Conservation (phyloP, 1,140 invertebrate genomes). For the Linepithema humile region DNA sequence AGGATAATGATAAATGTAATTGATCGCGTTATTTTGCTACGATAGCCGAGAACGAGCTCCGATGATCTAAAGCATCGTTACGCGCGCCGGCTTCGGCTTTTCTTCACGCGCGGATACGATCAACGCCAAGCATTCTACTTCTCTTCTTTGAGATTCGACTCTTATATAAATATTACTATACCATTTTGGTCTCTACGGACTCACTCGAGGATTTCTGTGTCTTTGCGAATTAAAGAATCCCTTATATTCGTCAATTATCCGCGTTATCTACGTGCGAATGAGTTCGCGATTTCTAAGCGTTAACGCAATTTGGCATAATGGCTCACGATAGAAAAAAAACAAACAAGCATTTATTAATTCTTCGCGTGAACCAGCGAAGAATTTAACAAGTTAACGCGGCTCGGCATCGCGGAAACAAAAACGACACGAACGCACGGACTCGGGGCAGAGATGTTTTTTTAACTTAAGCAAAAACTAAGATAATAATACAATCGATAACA, state of each 20-base stretch:
- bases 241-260: background rate
- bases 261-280: conserved; percentile 3
- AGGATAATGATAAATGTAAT: background rate
- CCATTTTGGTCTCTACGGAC: background rate
- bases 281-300: conserved; percentile 8
- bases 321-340: background rate
- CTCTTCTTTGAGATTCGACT: conserved; percentile 26
- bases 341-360: background rate
- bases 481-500: conserved; percentile 19
- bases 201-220: background rate
- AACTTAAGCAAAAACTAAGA: conserved; percentile 9
- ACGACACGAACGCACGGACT: background rate
- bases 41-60: background rate
- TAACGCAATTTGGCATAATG: background rate
- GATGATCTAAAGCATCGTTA: background rate
- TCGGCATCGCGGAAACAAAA: background rate
- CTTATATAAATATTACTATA: conserved; percentile 5
- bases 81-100: background rate
- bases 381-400: background rate
- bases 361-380: background rate
- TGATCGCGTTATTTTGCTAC: background rate
- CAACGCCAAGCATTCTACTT: background rate
- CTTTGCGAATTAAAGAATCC: background rate
- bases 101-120: background rate
- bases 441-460: background rate